These are phyloP conservation scores for Aurelia sp. DNA, from an alignment of 30 jellyfish, hydroid and myxozoan species.

Conservation along the genomic window DNA sequence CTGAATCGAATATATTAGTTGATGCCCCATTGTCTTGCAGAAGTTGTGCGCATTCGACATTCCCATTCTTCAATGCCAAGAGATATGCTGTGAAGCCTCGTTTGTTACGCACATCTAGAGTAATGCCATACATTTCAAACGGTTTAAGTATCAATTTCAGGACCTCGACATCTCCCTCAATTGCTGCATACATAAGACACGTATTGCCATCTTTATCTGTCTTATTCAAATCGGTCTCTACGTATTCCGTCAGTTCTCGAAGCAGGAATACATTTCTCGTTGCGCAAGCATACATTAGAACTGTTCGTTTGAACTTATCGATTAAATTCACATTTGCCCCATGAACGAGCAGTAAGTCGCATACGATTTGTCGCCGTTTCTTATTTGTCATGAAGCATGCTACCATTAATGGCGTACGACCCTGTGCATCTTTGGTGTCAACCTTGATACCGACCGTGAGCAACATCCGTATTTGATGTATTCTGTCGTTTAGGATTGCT, in stretches of 20 bases:
- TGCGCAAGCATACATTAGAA: conserved; percentile 66
- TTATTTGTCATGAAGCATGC: conserved; percentile 62
- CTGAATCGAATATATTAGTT: conserved; percentile 20
- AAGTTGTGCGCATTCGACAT: conserved; percentile 46
- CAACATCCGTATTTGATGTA: conserved; percentile 32
- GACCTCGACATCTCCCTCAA: conserved; percentile 46
- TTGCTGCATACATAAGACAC: conserved; percentile 69
- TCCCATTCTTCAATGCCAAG: conserved; percentile 56
- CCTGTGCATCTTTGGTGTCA: conserved; percentile 32
- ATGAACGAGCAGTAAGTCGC: conserved; percentile 42
- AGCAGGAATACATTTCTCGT: conserved; percentile 48
- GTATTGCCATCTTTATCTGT: conserved; percentile 54
- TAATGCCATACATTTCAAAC: conserved; percentile 24
- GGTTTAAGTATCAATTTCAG: conserved; percentile 16
- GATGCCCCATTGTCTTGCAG: conserved; percentile 57
- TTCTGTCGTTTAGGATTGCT: conserved; percentile 38
- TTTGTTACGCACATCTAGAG: conserved; percentile 38
- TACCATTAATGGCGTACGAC: conserved; percentile 66
- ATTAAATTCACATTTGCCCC: conserved; percentile 35
- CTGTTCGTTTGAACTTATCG: conserved; percentile 31
- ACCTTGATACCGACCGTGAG: conserved; percentile 66
- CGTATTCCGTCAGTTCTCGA: conserved; percentile 11
- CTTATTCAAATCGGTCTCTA: conserved; percentile 34
- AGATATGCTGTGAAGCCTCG: conserved; percentile 67
- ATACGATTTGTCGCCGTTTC: conserved; percentile 44